Evolutionary conservation across 2,888 invertebrate species (phyloP).

Genomic region (Anaspis maculata): DNA sequence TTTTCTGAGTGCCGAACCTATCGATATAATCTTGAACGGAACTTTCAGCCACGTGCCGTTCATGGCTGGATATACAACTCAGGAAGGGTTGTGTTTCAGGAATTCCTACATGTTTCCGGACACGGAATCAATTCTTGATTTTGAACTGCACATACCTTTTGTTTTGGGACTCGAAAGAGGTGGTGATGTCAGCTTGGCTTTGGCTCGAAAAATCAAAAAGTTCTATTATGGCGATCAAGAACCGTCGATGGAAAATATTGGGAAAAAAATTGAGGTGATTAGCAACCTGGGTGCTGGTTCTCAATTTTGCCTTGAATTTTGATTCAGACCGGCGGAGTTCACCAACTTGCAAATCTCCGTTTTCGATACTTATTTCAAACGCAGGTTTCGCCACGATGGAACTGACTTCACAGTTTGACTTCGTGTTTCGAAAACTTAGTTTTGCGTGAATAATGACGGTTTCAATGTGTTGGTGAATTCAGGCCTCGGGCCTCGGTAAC

Average conservation of each 20-base stretch:
- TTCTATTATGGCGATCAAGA: slow-evolving; percentile 43
- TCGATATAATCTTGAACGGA: slow-evolving; percentile 20
- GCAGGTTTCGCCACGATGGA: no score
- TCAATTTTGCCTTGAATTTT: not conserved
- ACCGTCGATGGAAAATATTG: slow-evolving; percentile 22
- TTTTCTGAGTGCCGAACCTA: slow-evolving; percentile 21
- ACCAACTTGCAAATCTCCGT: no score
- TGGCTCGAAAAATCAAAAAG: slow-evolving; percentile 38
- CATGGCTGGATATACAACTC: slow-evolving; percentile 23
- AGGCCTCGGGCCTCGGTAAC: no score
- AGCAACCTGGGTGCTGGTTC: not conserved
- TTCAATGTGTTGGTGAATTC: no score
- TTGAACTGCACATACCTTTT: slow-evolving; percentile 19
- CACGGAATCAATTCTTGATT: slow-evolving; percentile 14
- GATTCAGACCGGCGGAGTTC: no score
- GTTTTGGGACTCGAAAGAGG: slow-evolving; percentile 7
- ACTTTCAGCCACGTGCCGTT: slow-evolving; percentile 25
- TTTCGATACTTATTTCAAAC: no score
- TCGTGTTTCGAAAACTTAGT: no score
- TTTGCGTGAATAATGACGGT: no score
- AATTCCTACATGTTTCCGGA: slow-evolving; percentile 13
- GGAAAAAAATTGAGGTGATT: slow-evolving; percentile 21
- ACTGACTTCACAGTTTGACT: no score
- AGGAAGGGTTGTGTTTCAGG: slow-evolving; percentile 25
- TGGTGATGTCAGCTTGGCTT: slow-evolving; percentile 11